Evolutionary conservation across 2,888 invertebrate genomes (phyloP).

Genomic region (Tenthredo mesomela): DNA sequence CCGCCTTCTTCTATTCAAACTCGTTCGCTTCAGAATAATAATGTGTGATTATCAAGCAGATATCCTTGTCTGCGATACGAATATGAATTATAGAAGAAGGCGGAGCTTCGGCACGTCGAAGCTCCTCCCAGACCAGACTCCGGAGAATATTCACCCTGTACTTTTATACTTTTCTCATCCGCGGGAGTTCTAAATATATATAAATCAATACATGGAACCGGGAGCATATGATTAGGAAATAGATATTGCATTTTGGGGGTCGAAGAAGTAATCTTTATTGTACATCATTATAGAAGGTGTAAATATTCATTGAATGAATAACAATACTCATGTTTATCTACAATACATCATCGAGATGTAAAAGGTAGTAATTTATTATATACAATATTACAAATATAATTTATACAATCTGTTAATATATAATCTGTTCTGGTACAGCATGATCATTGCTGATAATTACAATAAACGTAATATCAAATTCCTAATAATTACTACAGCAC

Average conservation of each 20-base stretch:
- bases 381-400: slow-evolving; percentile 17
- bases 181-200: too few relatives aligned
- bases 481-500: not conserved
- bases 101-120: too few relatives aligned
- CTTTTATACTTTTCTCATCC: too few relatives aligned
- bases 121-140: too few relatives aligned
- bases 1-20: too few relatives aligned
- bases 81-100: too few relatives aligned
- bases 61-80: too few relatives aligned
- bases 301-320: not conserved
- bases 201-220: not conserved
- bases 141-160: too few relatives aligned
- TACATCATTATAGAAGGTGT: not conserved
- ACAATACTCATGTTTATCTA: not conserved
- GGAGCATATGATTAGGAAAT: not conserved
- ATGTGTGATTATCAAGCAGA: too few relatives aligned
- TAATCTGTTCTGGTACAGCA: not conserved
- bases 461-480: not conserved
- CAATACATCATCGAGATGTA: not conserved
- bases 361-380: not conserved
- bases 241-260: not conserved
- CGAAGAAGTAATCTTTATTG: not conserved
- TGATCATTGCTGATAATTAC: not conserved
- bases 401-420: not conserved
- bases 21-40: too few relatives aligned